A percentile compares a stretch with the other conserved stretches of the same genome.
These are phyloP conservation scores for Sinelater perroti DNA, from an alignment of 2,888 invertebrate species.

Conservation along the genomic window DNA sequence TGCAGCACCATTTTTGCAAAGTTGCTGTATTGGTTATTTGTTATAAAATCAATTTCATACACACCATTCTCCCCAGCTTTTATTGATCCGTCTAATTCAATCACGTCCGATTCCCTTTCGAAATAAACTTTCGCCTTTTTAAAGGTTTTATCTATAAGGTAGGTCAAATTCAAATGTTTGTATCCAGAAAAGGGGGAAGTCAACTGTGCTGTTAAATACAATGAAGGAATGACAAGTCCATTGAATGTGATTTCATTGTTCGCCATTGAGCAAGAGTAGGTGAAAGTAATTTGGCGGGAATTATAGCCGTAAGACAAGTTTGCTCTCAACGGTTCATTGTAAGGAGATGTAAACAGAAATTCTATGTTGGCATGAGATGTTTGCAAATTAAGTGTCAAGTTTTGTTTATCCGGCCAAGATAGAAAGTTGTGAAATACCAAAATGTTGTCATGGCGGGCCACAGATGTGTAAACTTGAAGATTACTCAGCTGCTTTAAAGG, in stretches of 20 bases:
- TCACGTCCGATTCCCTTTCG: constrained; percentile 7
- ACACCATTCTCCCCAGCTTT: constrained; percentile 10
- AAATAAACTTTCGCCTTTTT: constrained; percentile 7
- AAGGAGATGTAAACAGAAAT: constrained; percentile 12
- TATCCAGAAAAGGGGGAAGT: constrained; percentile 22
- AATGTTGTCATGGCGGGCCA: neutral
- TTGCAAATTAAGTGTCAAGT: neutral
- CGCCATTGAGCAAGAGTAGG: neutral
- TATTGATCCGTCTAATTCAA: constrained; percentile 17
- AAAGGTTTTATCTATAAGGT: constrained; percentile 2
- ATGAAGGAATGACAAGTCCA: constrained; percentile 4
- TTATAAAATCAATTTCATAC: constrained; percentile 20
- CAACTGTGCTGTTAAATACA: constrained; percentile 5
- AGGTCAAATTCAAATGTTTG: constrained; percentile 8
- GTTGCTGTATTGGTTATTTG: constrained; percentile 4
- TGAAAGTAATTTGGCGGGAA: constrained; percentile 9
- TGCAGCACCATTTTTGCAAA: constrained; percentile 17
- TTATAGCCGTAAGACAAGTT: constrained; percentile 3
- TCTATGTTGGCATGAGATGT: neutral
- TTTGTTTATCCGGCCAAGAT: constrained; percentile 18
- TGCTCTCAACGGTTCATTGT: constrained; percentile 4
- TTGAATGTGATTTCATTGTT: constrained; percentile 6
- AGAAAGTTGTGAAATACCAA: constrained; percentile 5
- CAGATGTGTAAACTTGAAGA: constrained; percentile 12
- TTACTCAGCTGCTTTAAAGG: constrained; percentile 13